Evolutionary conservation across 2,888 invertebrate genomes (phyloP), one percentile per base, ranked within the genome.

Genomic region (Hoplodrina ambigua): DNA sequence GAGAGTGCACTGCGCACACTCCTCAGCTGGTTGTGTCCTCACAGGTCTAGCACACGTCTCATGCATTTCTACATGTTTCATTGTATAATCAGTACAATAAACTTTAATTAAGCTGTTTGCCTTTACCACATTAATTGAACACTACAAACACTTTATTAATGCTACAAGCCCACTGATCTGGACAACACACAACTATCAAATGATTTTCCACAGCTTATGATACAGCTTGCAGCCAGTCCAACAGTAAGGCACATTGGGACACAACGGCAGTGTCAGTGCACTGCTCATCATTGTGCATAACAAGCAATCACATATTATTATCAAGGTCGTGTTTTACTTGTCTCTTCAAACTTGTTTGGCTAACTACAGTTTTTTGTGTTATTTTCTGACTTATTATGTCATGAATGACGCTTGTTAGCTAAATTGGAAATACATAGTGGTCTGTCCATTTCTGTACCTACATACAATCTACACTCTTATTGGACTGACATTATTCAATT

Each of bases 281-380:
- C 19, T 62, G 57, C 72, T 57, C 20, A 57, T 56, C 58, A 69
- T 65, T 20, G 69, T 80, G 75, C 55, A 62, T 78, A 81, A 70
- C 59, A 78, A 70, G 78, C 58, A 33, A 62, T 53, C 60, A 63
- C 60, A 46, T n/a, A 25, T 2, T 25, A 25, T 25, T 25, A 19
- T 67, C 82, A 79, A 82, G 75, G 79, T 69, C 80, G 82, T 64
- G 60, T 79, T 72, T 73, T 82, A 62, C 53, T 76, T 52, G 53
- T 20, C 41, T 59, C 17, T 44, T 10, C 4, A n/a, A 59, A 56
- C 77, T 64, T 59, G 56, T 60, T 60, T 30, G 56, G 20, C 2
- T 19, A 17, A 49, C 10, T 44, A 20, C 56, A 25, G 6, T 13
- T 19, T 56, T 52, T 57, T 11, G 13, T 50, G 17, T 19, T n/a